Evolutionary conservation across 2,888 invertebrate genomes (phyloP), one percentile per base, ranked within the genome.

Genomic region (Caenorhabditis sp.): DNA sequence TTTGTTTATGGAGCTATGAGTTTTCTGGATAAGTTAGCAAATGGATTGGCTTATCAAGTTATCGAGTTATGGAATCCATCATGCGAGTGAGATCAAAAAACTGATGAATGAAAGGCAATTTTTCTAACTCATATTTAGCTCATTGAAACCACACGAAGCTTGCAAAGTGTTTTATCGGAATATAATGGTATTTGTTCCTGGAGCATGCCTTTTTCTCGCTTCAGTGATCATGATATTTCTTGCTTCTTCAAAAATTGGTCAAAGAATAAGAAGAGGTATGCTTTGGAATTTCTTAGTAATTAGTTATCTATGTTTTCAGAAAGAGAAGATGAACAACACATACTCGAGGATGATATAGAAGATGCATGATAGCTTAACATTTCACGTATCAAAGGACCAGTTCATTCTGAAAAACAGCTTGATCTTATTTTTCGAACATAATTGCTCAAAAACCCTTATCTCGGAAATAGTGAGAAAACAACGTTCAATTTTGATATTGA

Each of bases 1-100:
- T 93, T 94, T 80, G 93, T 96, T 54, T 96, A 95, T 88, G 95
- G 95, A 31, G 92, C 93, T 49, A 95, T 96, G 89, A 95, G 95
- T 69, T 95, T 96, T 88, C 92, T 93, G 26, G 95, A 96, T 89
- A 96, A 96, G 90, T 90, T 96, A 1, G 92, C 94, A 50, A 95
- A 95, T 76, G 96, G 96, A 0, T 89, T 93, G 31, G 93, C 93
- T 21, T 93, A 95, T n/a, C 91, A 94, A 76, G 88, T 93, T 1
- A 93, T 95, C 72, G 94, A 95, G 89, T 91, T 92, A 88, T 91
- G 93, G 91, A 94, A 91, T 81, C 90, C 91, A 14, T 81, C 73
- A 60, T 86, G 85, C 81, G 77, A 81, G 85, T 84, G 62, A 81
- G 84, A 6, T 31, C 31, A 10, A 31, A n/a, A n/a, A n/a, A n/a